Evolutionary conservation across 2,888 invertebrate genomes (phyloP).

Genomic region (Crioceris asparagi): DNA sequence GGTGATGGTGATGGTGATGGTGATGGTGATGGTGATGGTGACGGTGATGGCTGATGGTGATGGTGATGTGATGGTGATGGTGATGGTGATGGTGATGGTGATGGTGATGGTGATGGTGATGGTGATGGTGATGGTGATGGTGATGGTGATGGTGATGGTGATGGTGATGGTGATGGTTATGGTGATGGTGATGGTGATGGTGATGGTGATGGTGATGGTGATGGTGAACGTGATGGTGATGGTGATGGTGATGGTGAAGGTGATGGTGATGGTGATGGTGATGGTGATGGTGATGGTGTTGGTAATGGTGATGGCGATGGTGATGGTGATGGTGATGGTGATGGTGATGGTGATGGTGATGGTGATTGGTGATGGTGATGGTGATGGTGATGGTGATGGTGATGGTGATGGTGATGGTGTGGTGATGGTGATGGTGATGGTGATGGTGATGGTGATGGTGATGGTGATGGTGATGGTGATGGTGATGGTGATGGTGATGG

Average conservation of each 20-base stretch:
- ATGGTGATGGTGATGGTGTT: background rate
- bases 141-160: slow-evolving; percentile 1
- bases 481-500: slow-evolving; percentile 2
- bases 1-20: background rate
- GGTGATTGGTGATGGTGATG: too few relatives aligned
- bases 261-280: slow-evolving; percentile 1
- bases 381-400: slow-evolving; percentile 1
- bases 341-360: background rate
- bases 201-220: slow-evolving; percentile 1
- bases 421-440: too few relatives aligned
- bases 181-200: background rate
- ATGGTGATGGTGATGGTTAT: too few relatives aligned
- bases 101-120: slow-evolving; percentile 1
- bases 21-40: slow-evolving; percentile 1
- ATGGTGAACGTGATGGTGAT: background rate
- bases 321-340: slow-evolving; percentile 1
- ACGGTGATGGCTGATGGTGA: too few relatives aligned
- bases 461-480: slow-evolving; percentile 1
- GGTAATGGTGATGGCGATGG: background rate
- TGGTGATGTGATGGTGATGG: too few relatives aligned
- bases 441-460: slow-evolving; percentile 1
- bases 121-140: slow-evolving; percentile 1
- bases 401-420: slow-evolving; percentile 1
- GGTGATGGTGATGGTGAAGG: background rate
- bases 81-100: slow-evolving; percentile 1